phyloP scores from a whole-genome alignment of 2,797 vertebrate genomes.

The Alectoris magna region DNA sequence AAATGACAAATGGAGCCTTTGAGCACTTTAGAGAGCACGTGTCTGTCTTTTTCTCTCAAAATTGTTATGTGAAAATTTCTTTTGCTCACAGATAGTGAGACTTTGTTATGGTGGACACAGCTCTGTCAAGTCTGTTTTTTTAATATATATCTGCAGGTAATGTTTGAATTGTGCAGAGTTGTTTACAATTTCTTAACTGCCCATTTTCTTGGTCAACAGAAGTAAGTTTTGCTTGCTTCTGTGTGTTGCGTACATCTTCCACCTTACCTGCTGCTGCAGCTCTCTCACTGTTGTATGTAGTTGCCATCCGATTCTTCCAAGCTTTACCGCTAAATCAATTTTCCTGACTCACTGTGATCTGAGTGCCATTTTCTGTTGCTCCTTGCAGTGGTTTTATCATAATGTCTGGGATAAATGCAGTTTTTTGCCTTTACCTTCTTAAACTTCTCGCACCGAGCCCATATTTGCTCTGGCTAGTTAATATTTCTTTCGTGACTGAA shows the following conservation, averaged over 20 bases:
- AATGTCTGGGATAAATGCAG: background rate
- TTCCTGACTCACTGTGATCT: background rate
- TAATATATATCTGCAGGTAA: background rate
- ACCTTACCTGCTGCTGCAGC: background rate
- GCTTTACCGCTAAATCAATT: background rate
- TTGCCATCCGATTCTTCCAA: background rate
- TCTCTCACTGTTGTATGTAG: background rate
- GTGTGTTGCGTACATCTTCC: background rate
- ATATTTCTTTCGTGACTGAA: conserved; percentile 13
- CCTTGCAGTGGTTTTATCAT: background rate
- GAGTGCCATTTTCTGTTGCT: background rate
- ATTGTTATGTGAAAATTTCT: background rate
- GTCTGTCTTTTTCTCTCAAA: background rate
- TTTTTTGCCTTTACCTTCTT: conserved; percentile 2
- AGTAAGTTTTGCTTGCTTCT: background rate
- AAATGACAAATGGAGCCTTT: background rate
- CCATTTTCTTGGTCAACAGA: background rate
- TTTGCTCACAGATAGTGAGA: background rate
- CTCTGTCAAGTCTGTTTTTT: background rate
- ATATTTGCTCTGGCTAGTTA: background rate
- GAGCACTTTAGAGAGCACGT: background rate
- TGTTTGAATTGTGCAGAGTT: background rate
- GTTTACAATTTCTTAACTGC: background rate
- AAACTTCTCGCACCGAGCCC: background rate
- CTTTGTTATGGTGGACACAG: background rate